Evolutionary conservation across 2,888 invertebrate species (phyloP), one percentile per base, ranked within the genome.

Genomic region (Nysson spinosus): DNA sequence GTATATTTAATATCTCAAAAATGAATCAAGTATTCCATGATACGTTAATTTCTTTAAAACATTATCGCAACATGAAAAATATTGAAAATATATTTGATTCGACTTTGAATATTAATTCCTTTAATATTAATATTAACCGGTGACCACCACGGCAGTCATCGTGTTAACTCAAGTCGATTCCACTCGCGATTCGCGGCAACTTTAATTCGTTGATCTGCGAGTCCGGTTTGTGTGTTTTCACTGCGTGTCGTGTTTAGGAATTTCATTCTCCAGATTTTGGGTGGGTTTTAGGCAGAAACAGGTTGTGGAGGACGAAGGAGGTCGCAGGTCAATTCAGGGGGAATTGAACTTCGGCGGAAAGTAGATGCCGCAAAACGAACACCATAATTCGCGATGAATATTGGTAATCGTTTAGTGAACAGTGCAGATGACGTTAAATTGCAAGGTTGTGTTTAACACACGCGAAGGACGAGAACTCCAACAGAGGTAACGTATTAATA

Each of bases 401-500:
- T n/a, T n/a, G n/a, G n/a, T n/a, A n/a, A n/a, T n/a, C n/a, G n/a
- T n/a, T n/a, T n/a, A n/a, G n/a, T n/a, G n/a, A n/a, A n/a, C 16
- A 30, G 49, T 42, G 68, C 77, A 77, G 69, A 80, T 81, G 81
- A 81, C 78, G 73, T 62, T 73, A 69, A 44, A 43, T 28, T 20
- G 42, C 60, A 62, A 71, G 46, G 39, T 64, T 39, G 22, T 12
- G 71, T 67, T 67, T 69, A 63, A 46, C 39, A 30, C 11, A 50
- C 51, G 28, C 35, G 28, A 20, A 11, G 58, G 16, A 16, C 62
- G 55, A 39, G 42, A 49, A 44, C 54, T n/a, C n/a, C n/a, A 7
- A 26, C 57, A 24, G 37, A 58, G 22, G 63, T 72, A 40, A 32
- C 17, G 9, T 2, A n/a, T 30, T 14, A n/a, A n/a, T n/a, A n/a